Percentiles rank a stretch among this genome's conserved stretches.
These are phyloP conservation scores for Isichthys henryi DNA, from an alignment of 2,113 vertebrate genomes.

Conservation along the genomic window DNA sequence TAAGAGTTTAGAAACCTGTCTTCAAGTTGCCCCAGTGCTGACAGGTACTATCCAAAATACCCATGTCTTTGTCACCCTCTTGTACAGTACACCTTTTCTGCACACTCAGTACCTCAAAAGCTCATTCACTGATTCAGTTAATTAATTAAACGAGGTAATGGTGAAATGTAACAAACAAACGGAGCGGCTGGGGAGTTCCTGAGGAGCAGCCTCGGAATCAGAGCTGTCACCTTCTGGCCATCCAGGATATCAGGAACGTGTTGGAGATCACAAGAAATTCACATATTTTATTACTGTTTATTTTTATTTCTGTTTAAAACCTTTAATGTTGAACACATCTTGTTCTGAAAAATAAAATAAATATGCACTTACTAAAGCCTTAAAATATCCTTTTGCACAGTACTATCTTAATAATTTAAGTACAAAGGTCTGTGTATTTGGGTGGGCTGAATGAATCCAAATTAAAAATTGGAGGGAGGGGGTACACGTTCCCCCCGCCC, in stretches of 20 bases:
- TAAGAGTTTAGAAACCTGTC: not conserved
- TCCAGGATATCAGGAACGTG: not conserved
- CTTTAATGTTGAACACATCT: not conserved
- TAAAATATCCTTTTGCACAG: not conserved
- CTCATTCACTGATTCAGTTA: not conserved
- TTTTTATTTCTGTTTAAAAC: not conserved
- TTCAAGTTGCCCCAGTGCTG: not conserved
- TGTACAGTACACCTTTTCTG: not conserved
- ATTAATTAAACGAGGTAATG: not conserved
- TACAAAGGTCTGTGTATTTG: not conserved
- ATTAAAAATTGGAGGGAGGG: too few relatives aligned
- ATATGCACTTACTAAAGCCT: not conserved
- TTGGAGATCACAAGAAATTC: not conserved
- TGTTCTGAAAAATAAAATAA: not conserved
- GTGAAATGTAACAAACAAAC: not conserved
- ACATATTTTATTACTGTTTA: not conserved
- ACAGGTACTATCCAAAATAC: not conserved
- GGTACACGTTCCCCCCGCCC: too few relatives aligned
- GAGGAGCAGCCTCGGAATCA: not conserved
- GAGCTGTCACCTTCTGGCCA: not conserved
- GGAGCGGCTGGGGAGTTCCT: not conserved
- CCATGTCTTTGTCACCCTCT: not conserved
- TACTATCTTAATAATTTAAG: not conserved
- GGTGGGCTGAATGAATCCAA: not conserved
- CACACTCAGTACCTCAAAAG: not conserved